phyloP scores from a whole-genome alignment of 2,113 vertebrate species.

The Axis porcinus region DNA sequence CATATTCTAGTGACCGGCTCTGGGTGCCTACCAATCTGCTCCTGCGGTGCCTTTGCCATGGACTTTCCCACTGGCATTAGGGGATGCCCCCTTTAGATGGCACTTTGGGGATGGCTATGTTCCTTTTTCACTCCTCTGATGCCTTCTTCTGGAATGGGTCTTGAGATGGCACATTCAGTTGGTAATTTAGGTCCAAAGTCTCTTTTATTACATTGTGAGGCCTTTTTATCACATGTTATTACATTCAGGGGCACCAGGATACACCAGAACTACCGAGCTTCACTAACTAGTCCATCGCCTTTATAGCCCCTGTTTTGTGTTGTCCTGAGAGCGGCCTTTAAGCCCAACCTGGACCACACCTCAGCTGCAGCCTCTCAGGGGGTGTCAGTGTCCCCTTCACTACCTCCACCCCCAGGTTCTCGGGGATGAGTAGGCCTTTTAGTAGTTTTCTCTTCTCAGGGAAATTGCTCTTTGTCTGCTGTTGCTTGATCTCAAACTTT shows the following conservation, averaged over 20 bases:
- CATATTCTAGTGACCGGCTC: not conserved
- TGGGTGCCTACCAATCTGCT: not conserved
- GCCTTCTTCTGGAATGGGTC: not conserved
- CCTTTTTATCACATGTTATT: not conserved
- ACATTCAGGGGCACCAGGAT: not conserved
- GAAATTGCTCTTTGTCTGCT: not conserved
- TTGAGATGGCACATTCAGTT: not conserved
- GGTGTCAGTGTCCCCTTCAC: not conserved
- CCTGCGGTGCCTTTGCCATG: not conserved
- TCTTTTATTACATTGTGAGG: not conserved
- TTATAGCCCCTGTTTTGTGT: not conserved
- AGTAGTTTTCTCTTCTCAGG: not conserved
- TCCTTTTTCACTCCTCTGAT: not conserved
- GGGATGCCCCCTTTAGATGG: not conserved
- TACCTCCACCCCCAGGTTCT: not conserved
- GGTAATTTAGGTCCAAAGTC: not conserved
- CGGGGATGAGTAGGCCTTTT: not conserved
- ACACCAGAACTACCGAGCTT: not conserved
- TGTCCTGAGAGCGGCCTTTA: not conserved
- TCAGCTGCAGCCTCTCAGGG: not conserved
- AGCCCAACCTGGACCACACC: not conserved
- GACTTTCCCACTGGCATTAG: not conserved
- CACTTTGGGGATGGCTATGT: not conserved
- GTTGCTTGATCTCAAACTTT: constrained; percentile 9
- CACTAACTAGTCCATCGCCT: not conserved